A percentile compares a stretch with the other conserved stretches of the same genome.
Evolutionary conservation across 2,888 invertebrate genomes (phyloP).

Genomic region (Tetranychus truncatus): DNA sequence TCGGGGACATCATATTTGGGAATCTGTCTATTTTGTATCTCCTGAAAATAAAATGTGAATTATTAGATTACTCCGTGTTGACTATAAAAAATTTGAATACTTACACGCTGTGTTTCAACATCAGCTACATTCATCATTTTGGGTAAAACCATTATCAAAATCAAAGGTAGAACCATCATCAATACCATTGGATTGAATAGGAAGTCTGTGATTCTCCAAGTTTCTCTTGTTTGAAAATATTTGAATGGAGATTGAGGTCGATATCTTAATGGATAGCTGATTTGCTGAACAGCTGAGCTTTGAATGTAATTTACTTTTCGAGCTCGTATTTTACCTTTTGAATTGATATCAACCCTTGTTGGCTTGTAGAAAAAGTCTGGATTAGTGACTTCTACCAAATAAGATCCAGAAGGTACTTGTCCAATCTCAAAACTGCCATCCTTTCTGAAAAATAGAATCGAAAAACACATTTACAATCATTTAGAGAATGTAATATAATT

Average conservation of each 20-base stretch:
- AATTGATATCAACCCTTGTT: conserved; percentile 85
- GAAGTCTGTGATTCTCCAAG: conserved; percentile 91
- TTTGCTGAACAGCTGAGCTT: conserved; percentile 67
- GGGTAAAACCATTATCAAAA: conserved; percentile 75
- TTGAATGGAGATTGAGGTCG: conserved; percentile 59
- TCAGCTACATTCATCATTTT: conserved; percentile 78
- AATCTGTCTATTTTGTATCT: conserved; percentile 61
- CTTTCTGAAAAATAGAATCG: conserved; percentile 40
- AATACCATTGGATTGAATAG: conserved; percentile 91
- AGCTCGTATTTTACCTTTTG: conserved; percentile 87
- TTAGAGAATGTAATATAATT: conserved; percentile 12
- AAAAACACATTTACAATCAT: not conserved
- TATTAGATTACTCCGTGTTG: not conserved
- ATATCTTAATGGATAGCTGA: conserved; percentile 77
- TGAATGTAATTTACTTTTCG: conserved; percentile 84
- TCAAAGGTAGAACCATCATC: conserved; percentile 83
- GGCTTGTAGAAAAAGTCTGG: conserved; percentile 83
- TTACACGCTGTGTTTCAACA: conserved; percentile 75
- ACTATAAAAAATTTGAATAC: conserved; percentile 13
- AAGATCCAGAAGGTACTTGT: conserved; percentile 75
- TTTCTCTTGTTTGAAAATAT: conserved; percentile 82
- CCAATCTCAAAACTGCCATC: conserved; percentile 78
- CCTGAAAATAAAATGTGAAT: conserved; percentile 34
- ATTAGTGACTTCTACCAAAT: conserved; percentile 74
- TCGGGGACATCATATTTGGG: conserved; percentile 73